Conservation (phyloP, 23 tunicate genomes). For the Styela clava region DNA sequence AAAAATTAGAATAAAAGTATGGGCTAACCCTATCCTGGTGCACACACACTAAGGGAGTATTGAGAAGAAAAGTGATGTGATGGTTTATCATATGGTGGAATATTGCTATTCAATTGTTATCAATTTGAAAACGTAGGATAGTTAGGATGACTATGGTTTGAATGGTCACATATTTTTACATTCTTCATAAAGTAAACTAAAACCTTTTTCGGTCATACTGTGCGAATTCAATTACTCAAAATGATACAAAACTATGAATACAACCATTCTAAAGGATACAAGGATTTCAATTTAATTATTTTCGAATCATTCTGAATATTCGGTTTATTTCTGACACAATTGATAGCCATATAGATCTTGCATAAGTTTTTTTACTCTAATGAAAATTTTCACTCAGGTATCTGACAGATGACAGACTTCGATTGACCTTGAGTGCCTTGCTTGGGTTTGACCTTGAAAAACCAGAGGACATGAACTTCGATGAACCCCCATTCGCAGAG, state of each 20-base stretch:
- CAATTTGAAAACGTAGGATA: not conserved
- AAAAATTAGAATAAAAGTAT: too few relatives aligned
- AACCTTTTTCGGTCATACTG: not conserved
- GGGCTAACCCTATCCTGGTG: too few relatives aligned
- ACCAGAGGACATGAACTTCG: constrained; percentile 13
- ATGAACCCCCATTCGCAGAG: constrained; percentile 8
- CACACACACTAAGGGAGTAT: too few relatives aligned
- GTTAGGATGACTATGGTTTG: not conserved
- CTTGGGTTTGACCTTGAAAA: constrained; percentile 62
- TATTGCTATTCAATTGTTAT: not conserved
- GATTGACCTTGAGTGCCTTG: constrained; percentile 66
- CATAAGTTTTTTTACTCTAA: too few relatives aligned
- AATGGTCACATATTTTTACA: not conserved
- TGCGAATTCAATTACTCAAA: not conserved
- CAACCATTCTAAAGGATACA: too few relatives aligned
- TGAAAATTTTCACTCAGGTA: constrained; percentile 20
- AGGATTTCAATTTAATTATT: too few relatives aligned
- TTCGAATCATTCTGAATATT: too few relatives aligned
- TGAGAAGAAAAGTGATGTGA: too few relatives aligned
- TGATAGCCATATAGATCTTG: too few relatives aligned
- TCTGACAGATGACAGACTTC: constrained; percentile 75
- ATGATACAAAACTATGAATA: too few relatives aligned
- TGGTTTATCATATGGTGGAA: too few relatives aligned
- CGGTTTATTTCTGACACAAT: too few relatives aligned
- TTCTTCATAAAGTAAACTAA: not conserved